A percentile compares a stretch with the other conserved stretches of the same genome.
Evolutionary conservation across 2,888 invertebrate species (phyloP).

Genomic region (Phymatocera aterrima): DNA sequence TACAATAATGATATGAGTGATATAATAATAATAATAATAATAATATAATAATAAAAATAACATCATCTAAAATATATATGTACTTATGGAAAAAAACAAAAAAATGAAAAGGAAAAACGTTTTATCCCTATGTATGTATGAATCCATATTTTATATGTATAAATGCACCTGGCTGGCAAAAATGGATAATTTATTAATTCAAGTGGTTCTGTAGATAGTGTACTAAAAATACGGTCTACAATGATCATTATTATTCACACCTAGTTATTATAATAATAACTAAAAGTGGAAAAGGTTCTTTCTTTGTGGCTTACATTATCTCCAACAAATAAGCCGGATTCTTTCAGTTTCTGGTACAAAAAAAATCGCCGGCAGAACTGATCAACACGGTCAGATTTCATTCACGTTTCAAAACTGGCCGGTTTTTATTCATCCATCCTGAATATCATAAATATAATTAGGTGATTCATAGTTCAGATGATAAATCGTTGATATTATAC

Average conservation of each 20-base stretch:
- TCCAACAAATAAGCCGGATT: no score
- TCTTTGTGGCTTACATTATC: no score
- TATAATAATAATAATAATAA: conserved; percentile 19
- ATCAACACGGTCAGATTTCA: no score
- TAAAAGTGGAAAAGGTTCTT: no score
- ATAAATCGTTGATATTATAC: no score
- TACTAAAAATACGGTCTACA: not conserved
- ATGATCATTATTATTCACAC: conserved; percentile 10
- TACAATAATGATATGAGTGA: conserved; percentile 45
- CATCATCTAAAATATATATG: conserved; percentile 31
- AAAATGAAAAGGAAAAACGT: conserved; percentile 15
- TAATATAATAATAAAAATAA: conserved; percentile 23
- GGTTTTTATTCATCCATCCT: no score
- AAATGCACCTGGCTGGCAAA: conserved; percentile 44
- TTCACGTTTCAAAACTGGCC: no score
- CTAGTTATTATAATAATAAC: no score
- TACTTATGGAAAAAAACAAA: not conserved
- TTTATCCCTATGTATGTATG: conserved; percentile 11
- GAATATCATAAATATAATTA: no score
- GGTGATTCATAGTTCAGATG: no score
- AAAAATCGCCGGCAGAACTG: no score
- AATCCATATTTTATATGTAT: not conserved
- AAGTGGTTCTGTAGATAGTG: not conserved
- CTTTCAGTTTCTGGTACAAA: no score
- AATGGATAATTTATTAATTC: conserved; percentile 3